phyloP scores from a whole-genome alignment of 2,113 vertebrate genomes.

The Pedionomus torquatus region DNA sequence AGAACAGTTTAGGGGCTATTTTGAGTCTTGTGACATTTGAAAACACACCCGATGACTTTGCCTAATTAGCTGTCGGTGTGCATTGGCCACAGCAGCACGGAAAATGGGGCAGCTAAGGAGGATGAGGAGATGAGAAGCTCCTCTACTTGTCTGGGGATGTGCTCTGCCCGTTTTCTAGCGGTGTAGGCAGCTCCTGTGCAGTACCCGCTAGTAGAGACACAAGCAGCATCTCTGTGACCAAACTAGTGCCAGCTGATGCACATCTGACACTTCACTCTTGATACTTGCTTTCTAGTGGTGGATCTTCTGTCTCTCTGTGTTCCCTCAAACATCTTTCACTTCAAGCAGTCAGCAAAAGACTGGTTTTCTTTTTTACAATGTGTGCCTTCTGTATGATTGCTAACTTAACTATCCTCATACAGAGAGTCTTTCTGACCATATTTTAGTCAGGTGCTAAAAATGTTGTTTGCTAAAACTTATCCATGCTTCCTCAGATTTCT shows the following conservation, averaged over 20 bases:
- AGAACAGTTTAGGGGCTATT: background rate
- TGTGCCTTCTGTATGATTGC: background rate
- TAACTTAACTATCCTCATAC: background rate
- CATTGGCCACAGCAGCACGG: background rate
- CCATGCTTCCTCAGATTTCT: background rate
- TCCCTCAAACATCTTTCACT: background rate
- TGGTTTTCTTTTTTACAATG: background rate
- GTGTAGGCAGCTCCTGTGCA: background rate
- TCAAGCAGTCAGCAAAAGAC: background rate
- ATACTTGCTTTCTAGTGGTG: background rate
- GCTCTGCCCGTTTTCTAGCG: accelerated
- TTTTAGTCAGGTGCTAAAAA: background rate
- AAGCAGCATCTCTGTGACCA: background rate
- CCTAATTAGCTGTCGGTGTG: background rate
- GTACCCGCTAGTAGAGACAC: background rate
- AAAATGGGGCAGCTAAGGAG: background rate
- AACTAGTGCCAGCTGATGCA: accelerated
- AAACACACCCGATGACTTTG: background rate
- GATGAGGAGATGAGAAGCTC: background rate
- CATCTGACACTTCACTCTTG: background rate
- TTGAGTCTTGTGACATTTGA: background rate
- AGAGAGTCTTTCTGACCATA: background rate
- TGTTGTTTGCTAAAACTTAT: background rate
- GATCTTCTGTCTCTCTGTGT: background rate
- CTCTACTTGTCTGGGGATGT: background rate